Evolutionary conservation across 2,797 vertebrate genomes (phyloP).

Genomic region (Halcyon chelicuti): DNA sequence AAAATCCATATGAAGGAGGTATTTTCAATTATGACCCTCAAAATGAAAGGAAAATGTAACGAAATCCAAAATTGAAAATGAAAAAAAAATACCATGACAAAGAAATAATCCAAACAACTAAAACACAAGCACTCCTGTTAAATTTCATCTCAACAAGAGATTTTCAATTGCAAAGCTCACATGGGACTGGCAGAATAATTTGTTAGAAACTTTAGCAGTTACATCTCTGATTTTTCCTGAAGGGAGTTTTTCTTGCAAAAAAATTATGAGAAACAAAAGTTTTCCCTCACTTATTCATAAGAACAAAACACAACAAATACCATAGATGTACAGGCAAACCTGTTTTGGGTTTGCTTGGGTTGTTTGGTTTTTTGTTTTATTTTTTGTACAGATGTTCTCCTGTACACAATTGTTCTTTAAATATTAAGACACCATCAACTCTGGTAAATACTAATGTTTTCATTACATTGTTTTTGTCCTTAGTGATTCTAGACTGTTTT

Average conservation of each 20-base stretch:
- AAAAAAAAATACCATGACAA: background rate
- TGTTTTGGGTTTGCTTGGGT: background rate
- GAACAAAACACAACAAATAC: slow-evolving; percentile 4
- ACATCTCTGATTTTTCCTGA: background rate
- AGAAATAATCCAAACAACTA: background rate
- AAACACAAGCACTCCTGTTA: background rate
- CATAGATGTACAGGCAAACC: background rate
- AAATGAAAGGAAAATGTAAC: background rate
- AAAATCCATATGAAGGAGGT: background rate
- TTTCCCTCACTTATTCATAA: slow-evolving; percentile 25
- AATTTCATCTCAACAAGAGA: slow-evolving; percentile 9
- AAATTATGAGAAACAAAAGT: slow-evolving; percentile 10
- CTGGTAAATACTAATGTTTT: background rate
- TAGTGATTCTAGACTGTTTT: background rate
- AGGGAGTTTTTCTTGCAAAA: slow-evolving; percentile 40
- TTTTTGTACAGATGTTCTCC: background rate
- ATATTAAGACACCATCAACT: background rate
- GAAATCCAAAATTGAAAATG: background rate
- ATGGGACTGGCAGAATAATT: slow-evolving; percentile 37
- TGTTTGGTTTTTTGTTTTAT: background rate
- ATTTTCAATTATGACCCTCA: background rate
- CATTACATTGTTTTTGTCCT: background rate
- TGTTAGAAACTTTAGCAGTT: slow-evolving; percentile 60
- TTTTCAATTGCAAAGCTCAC: slow-evolving; percentile 44
- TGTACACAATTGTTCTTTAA: background rate